These are phyloP conservation scores for Mormyrus iriodes DNA, from an alignment of 2,113 vertebrate species.

Conservation along the genomic window DNA sequence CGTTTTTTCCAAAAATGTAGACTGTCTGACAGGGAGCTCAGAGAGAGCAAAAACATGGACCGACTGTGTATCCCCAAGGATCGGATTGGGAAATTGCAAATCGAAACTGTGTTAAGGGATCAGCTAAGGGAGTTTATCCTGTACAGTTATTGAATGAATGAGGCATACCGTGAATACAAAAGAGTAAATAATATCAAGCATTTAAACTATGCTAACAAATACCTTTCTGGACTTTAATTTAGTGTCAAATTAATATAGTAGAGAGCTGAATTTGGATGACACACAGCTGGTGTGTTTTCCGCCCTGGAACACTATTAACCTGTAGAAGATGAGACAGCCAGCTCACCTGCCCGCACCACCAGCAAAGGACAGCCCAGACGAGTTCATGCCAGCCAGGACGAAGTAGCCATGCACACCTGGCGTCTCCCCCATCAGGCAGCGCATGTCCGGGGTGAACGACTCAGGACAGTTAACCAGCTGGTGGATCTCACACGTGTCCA, in stretches of 20 bases:
- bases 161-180: neutral
- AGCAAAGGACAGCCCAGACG: slow-evolving; percentile 81
- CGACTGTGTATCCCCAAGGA: neutral
- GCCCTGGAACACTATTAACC: neutral
- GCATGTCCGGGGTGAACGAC: slow-evolving; percentile 91
- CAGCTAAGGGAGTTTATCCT: neutral
- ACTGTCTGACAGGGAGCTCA: neutral
- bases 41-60: neutral
- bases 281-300: neutral
- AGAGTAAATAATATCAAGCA: neutral
- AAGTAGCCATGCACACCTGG: slow-evolving; percentile 77
- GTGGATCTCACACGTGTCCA: slow-evolving; percentile 82
- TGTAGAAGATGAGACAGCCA: neutral
- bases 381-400: slow-evolving; percentile 92
- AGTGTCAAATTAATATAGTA: neutral
- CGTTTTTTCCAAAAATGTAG: neutral
- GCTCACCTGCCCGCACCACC: slow-evolving; percentile 91
- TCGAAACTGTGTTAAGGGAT: neutral
- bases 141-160: neutral
- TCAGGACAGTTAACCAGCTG: slow-evolving; percentile 93
- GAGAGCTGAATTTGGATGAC: neutral
- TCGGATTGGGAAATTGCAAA: neutral
- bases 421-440: slow-evolving; percentile 90
- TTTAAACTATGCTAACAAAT: neutral
- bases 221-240: neutral